Percentiles rank a stretch among this genome's conserved stretches.
Evolutionary conservation across 1,140 invertebrate species (phyloP).

Genomic region (Diploscapter pachys): DNA sequence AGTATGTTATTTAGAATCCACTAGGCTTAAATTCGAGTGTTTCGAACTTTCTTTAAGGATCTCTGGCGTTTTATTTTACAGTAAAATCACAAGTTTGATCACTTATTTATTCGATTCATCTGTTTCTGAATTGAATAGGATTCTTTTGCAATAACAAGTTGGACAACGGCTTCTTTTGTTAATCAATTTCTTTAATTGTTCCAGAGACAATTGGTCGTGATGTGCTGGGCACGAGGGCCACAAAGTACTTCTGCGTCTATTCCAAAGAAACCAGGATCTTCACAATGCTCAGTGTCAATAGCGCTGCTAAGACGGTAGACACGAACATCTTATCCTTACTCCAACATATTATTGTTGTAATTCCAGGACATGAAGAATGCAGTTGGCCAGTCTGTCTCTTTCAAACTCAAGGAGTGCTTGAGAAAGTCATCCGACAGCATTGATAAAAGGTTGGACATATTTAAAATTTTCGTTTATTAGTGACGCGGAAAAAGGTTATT

Average conservation of each 20-base stretch:
- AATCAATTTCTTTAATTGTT: conserved; percentile 12
- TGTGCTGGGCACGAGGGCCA: conserved; percentile 90
- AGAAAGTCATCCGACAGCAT: conserved; percentile 81
- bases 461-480: too few species aligned
- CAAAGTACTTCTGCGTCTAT: conserved; percentile 93
- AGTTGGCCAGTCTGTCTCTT: conserved; percentile 61
- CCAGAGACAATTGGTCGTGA: conserved; percentile 68
- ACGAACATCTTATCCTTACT: conserved; percentile 12
- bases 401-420: conserved; percentile 71
- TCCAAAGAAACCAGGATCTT: conserved; percentile 83
- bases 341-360: conserved; percentile 40
- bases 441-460: conserved; percentile 69
- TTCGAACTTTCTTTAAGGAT: too few species aligned
- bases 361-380: conserved; percentile 65
- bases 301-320: conserved; percentile 81
- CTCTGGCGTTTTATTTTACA: conserved; percentile 14
- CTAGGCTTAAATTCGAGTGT: too few species aligned
- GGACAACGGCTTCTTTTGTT: neutral
- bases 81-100: neutral
- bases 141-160: too few species aligned
- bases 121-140: too few species aligned
- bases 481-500: too few species aligned
- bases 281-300: conserved; percentile 88
- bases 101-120: too few species aligned
- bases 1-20: conserved; percentile 28